A percentile compares a stretch with the other conserved stretches of the same genome.
Evolutionary conservation across 2,888 invertebrate species (phyloP).

Genomic region (Steromphala cineraria): DNA sequence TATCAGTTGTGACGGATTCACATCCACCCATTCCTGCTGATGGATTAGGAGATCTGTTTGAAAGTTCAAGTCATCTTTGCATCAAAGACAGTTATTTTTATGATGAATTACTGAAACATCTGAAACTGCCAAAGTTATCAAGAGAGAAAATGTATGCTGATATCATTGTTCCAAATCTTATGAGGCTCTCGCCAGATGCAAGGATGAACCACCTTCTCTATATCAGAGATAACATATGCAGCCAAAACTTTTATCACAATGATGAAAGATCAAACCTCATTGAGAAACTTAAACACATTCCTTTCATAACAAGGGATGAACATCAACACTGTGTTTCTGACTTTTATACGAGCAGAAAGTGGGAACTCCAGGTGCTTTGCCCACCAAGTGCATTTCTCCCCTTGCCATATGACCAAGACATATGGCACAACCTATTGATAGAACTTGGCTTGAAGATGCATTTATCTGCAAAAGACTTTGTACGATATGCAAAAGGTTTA

Average conservation of each 20-base stretch:
- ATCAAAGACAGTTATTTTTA: no score
- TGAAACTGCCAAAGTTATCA: neutral
- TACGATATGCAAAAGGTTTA: no score
- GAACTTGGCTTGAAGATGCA: constrained; percentile 24
- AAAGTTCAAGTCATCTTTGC: no score
- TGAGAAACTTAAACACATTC: constrained; percentile 30
- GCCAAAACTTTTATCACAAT: neutral
- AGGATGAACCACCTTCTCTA: neutral
- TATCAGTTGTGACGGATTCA: no score
- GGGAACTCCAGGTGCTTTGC: constrained; percentile 44
- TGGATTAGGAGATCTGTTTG: no score
- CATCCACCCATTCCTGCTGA: no score
- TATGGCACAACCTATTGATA: constrained; percentile 15
- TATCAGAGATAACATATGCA: no score
- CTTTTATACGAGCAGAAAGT: constrained; percentile 46
- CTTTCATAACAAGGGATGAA: constrained; percentile 37
- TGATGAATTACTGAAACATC: no score
- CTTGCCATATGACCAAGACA: neutral
- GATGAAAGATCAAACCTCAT: constrained; percentile 34
- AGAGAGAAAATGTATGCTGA: neutral
- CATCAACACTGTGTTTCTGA: constrained; percentile 35
- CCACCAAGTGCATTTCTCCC: constrained; percentile 43
- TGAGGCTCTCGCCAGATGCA: neutral
- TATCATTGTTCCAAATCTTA: neutral
- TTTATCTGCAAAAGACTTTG: no score